Conservation (phyloP, 2,888 invertebrate genomes). For the Leptinotarsa tumamoca region DNA sequence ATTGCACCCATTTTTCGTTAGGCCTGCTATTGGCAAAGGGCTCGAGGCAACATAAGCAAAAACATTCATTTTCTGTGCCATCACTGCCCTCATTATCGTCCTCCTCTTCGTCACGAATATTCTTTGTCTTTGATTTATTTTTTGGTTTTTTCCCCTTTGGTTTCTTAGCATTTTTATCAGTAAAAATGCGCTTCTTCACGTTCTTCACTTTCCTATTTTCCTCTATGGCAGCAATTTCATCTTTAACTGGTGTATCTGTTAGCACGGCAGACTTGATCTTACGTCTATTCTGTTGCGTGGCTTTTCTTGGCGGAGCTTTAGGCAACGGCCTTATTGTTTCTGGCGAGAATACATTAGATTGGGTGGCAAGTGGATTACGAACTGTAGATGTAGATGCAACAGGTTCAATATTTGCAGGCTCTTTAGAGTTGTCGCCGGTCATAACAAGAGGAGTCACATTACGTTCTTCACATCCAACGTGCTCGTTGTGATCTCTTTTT, state of each 20-base stretch:
- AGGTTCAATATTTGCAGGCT: slow-evolving; percentile 4
- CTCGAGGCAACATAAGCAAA: slow-evolving; percentile 39
- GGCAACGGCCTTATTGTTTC: too few species aligned
- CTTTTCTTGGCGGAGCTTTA: slow-evolving; percentile 52
- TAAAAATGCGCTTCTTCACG: slow-evolving; percentile 26
- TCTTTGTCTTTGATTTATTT: slow-evolving; percentile 23
- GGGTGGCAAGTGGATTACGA: slow-evolving; percentile 35
- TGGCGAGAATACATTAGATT: slow-evolving; percentile 35
- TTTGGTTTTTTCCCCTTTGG: slow-evolving; percentile 33
- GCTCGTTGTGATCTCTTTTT: too few species aligned
- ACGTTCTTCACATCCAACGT: too few species aligned
- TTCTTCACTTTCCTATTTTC: slow-evolving; percentile 47
- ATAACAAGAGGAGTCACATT: too few species aligned
- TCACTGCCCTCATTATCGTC: too few species aligned
- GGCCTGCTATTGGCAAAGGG: slow-evolving; percentile 21
- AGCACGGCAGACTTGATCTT: too few species aligned
- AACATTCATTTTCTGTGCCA: slow-evolving; percentile 36
- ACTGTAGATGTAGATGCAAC: slow-evolving; percentile 30
- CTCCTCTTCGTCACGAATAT: slow-evolving; percentile 31
- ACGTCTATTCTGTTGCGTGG: slow-evolving; percentile 43
- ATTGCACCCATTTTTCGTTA: slow-evolving; percentile 16
- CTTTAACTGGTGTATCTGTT: too few species aligned
- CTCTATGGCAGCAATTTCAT: slow-evolving; percentile 52
- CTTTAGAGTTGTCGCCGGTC: too few species aligned
- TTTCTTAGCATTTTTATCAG: slow-evolving; percentile 32